phyloP scores from a whole-genome alignment of 2,113 vertebrate genomes.

The Anhinga rufa region DNA sequence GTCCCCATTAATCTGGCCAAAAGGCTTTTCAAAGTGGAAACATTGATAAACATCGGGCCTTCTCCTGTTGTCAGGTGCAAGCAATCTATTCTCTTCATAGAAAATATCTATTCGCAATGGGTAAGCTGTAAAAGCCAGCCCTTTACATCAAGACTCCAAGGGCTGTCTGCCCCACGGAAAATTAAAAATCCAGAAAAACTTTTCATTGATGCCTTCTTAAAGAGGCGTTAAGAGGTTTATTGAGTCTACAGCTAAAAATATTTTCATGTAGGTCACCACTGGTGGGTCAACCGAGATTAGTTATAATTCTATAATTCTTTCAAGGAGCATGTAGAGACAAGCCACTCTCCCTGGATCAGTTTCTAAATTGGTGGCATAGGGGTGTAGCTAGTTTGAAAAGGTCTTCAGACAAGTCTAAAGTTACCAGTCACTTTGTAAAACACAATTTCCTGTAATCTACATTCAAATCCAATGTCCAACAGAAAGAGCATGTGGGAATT shows the following conservation, averaged over 20 bases:
- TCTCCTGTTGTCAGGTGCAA: background rate
- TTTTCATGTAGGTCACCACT: background rate
- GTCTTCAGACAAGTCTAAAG: background rate
- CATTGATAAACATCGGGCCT: background rate
- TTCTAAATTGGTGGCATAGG: background rate
- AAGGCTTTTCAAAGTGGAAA: background rate
- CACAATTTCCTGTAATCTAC: background rate
- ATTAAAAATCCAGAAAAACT: background rate
- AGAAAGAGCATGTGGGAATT: background rate
- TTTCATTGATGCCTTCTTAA: background rate
- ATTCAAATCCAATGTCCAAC: background rate
- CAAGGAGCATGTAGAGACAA: background rate
- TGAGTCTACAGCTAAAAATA: background rate
- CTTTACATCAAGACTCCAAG: background rate
- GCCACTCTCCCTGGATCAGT: background rate
- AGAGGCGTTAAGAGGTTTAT: background rate
- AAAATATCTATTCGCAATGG: background rate
- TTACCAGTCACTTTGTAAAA: background rate
- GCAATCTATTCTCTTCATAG: background rate
- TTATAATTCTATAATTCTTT: background rate
- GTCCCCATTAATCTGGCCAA: background rate
- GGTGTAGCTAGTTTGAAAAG: background rate
- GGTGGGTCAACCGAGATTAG: background rate
- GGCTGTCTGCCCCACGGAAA: background rate
- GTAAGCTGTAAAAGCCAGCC: background rate